phyloP scores from a whole-genome alignment of 2,797 vertebrate genomes.

The Rachycentron canadum region DNA sequence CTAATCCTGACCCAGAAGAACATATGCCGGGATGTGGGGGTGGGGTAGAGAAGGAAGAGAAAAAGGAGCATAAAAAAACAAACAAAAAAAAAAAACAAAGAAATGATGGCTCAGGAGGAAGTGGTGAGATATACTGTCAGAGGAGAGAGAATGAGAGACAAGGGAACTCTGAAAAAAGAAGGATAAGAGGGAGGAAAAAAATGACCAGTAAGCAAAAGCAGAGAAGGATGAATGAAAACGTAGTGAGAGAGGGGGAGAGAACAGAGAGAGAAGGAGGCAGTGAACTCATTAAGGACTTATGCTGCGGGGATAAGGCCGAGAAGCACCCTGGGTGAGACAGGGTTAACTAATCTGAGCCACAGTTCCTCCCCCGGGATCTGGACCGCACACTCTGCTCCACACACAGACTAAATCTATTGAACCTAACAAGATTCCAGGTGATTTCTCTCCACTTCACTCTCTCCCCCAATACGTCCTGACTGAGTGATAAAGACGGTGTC shows the following conservation, averaged over 20 bases:
- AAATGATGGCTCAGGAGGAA: not conserved
- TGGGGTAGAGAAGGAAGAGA: constrained; percentile 10
- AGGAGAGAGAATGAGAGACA: constrained; percentile 15
- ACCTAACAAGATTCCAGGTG: constrained; percentile 77
- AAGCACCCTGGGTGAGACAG: constrained; percentile 69
- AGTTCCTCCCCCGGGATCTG: constrained; percentile 66
- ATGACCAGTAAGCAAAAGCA: constrained; percentile 29
- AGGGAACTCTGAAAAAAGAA: constrained; percentile 4
- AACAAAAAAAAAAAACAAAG: too few species aligned
- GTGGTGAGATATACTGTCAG: not conserved
- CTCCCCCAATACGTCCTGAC: constrained; percentile 39
- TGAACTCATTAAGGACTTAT: constrained; percentile 80
- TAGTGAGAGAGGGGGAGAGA: constrained; percentile 3
- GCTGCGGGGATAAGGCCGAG: constrained; percentile 67
- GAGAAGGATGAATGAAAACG: constrained; percentile 55
- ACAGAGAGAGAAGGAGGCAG: constrained; percentile 39
- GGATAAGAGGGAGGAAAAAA: constrained; percentile 8
- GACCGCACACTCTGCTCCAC: constrained; percentile 47
- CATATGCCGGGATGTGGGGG: constrained; percentile 51
- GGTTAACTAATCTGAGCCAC: constrained; percentile 78
- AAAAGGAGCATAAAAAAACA: not conserved
- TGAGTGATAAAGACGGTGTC: constrained; percentile 42
- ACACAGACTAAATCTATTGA: constrained; percentile 57
- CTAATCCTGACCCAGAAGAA: constrained; percentile 70
- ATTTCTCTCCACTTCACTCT: constrained; percentile 71